Conservation (phyloP, 2,113 vertebrate genomes). For the Daboia siamensis region DNA sequence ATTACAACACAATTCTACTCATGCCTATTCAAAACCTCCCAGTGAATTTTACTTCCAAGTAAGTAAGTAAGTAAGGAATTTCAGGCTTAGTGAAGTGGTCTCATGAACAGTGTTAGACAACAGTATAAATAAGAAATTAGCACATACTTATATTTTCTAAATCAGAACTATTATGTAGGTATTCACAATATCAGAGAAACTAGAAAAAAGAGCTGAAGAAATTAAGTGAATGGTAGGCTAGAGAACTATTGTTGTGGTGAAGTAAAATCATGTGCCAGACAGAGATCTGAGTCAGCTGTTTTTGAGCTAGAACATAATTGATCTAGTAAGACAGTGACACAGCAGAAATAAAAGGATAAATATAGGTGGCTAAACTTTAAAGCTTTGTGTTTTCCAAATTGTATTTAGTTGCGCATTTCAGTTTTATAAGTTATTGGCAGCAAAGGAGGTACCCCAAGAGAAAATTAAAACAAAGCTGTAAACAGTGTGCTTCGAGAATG, state of each 20-base stretch:
- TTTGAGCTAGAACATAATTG: slow-evolving; percentile 31
- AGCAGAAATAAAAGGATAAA: slow-evolving; percentile 51
- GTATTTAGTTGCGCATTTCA: background rate
- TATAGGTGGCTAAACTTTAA: slow-evolving; percentile 17
- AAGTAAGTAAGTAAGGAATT: background rate
- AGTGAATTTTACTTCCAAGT: background rate
- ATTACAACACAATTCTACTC: background rate
- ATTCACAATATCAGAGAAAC: background rate
- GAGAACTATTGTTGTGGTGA: slow-evolving; percentile 1
- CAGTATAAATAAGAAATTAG: too few relatives aligned
- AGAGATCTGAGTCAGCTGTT: slow-evolving; percentile 39
- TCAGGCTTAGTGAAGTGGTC: background rate
- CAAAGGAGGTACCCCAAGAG: background rate
- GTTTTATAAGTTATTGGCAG: background rate
- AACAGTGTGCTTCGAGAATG: background rate
- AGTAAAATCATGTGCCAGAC: slow-evolving; percentile 15
- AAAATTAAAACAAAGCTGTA: background rate
- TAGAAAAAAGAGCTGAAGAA: background rate
- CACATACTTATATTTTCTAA: background rate
- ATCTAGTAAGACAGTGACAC: slow-evolving; percentile 49
- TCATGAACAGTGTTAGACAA: background rate
- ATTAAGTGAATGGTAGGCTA: background rate
- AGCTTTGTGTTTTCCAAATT: slow-evolving; percentile 16
- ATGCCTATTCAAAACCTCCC: background rate
- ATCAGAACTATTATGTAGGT: background rate